A percentile compares a stretch with the other conserved stretches of the same genome.
Evolutionary conservation across 92 coral and sea anemone species (phyloP).

Genomic region (Porites evermanni): DNA sequence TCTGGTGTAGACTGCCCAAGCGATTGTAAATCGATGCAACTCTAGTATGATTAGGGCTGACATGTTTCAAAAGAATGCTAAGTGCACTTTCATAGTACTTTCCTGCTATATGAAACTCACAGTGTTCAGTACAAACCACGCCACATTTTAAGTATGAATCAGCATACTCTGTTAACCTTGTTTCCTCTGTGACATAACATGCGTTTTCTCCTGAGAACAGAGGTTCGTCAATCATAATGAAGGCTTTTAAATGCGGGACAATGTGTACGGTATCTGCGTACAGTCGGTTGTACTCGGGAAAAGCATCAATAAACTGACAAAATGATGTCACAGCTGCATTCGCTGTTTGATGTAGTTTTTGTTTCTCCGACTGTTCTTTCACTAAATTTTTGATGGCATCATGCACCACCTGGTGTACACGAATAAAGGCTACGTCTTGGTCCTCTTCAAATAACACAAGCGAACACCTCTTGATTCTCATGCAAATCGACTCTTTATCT

Average conservation of each 20-base stretch:
- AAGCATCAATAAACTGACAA: neutral
- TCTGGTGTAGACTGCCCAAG: neutral
- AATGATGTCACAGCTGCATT: neutral
- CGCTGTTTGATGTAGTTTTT: neutral
- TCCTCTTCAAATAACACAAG: slow-evolving; percentile 28
- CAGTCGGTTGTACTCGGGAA: neutral
- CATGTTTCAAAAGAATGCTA: no score
- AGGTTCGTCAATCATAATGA: neutral
- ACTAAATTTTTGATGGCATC: neutral
- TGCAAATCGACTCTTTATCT: slow-evolving; percentile 37
- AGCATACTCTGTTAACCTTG: neutral
- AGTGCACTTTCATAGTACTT: neutral
- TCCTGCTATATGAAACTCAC: neutral
- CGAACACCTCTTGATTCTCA: slow-evolving; percentile 34
- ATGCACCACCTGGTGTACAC: neutral
- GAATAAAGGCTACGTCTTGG: slow-evolving; percentile 7
- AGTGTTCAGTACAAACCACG: neutral
- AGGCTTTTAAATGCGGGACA: neutral
- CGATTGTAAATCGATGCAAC: neutral
- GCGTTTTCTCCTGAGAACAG: neutral
- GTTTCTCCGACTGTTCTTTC: neutral
- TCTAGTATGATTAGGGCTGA: neutral
- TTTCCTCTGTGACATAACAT: neutral
- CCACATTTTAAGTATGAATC: neutral
- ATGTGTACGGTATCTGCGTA: neutral